Evolutionary conservation across 2,113 vertebrate species (phyloP).

Genomic region (Catagonus wagneri): DNA sequence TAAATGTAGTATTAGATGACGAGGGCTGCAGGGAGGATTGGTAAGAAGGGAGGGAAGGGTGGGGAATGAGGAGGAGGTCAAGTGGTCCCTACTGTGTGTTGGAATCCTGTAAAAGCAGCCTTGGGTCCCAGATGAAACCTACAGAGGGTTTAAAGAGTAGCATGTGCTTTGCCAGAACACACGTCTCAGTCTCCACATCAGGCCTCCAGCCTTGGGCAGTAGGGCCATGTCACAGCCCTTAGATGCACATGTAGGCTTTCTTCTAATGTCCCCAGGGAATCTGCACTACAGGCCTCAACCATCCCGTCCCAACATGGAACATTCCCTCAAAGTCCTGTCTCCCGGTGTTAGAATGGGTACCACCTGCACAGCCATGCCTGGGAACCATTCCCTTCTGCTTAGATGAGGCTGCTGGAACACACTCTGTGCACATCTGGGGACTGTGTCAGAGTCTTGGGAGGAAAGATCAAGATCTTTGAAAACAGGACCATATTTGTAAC

Average conservation of each 20-base stretch:
- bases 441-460: slow-evolving; percentile 9
- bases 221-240: not conserved
- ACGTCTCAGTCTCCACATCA: not conserved
- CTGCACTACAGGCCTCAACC: not conserved
- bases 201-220: not conserved
- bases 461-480: slow-evolving; percentile 43
- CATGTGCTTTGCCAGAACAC: not conserved
- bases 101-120: not conserved
- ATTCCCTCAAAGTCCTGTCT: not conserved
- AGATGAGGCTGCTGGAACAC: not conserved
- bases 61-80: not conserved
- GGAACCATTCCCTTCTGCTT: not conserved
- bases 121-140: not conserved
- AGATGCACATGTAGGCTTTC: not conserved
- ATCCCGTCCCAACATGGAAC: slow-evolving; percentile 5
- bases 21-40: not conserved
- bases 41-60: not conserved
- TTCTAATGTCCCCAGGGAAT: not conserved
- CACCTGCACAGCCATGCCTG: not conserved
- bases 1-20: not conserved
- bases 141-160: not conserved
- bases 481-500: slow-evolving; percentile 23
- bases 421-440: not conserved
- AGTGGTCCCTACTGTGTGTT: not conserved
- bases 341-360: not conserved